phyloP scores from a whole-genome alignment of 2,797 vertebrate genomes.

The Coregonus suidteri region DNA sequence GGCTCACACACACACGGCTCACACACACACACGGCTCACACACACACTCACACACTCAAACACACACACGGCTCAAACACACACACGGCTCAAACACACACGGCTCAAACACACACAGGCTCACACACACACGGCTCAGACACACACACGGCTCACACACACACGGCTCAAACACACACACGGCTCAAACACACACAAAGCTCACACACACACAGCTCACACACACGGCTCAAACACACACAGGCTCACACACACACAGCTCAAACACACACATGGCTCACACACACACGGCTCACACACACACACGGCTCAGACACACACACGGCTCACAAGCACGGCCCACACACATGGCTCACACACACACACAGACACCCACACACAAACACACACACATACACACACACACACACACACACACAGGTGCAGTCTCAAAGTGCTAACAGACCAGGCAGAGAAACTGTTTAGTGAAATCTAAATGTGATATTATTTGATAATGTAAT shows the following conservation, averaged over 20 bases:
- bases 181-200: constrained; percentile 17
- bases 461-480: constrained; percentile 32
- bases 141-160: background rate
- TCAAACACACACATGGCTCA: too few species aligned
- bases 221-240: background rate
- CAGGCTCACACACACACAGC: too few species aligned
- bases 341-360: background rate
- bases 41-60: constrained; percentile 5
- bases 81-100: too few species aligned
- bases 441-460: background rate
- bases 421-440: constrained; percentile 32
- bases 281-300: too few species aligned
- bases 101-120: constrained; percentile 16
- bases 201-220: constrained; percentile 10
- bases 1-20: background rate
- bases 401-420: constrained; percentile 12
- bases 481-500: constrained; percentile 50
- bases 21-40: too few species aligned
- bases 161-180: background rate
- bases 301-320: constrained; percentile 25
- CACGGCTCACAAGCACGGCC: background rate
- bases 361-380: constrained; percentile 22
- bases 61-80: background rate
- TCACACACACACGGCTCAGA: background rate
- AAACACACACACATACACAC: constrained; percentile 9